A percentile compares a stretch with the other conserved stretches of the same genome.
Conservation (phyloP, 2,113 vertebrate genomes). For the Podilymbus podiceps region DNA sequence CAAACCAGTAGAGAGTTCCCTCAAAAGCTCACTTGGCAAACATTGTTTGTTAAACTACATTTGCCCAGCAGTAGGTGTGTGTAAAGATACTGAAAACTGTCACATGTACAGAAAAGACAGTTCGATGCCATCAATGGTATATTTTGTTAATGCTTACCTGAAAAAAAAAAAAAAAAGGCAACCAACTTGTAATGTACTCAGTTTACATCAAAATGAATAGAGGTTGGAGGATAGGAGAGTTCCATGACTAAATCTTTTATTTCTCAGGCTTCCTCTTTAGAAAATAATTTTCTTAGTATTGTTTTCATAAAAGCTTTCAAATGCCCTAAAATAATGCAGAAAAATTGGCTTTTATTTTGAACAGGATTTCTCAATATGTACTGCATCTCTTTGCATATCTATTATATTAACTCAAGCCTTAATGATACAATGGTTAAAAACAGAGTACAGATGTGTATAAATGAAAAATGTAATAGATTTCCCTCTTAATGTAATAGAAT, state of each 20-base stretch:
- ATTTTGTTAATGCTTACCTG: neutral
- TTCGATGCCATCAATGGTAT: neutral
- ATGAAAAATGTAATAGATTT: slow-evolving; percentile 85
- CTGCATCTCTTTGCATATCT: slow-evolving; percentile 74
- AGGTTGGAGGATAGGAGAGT: slow-evolving; percentile 44
- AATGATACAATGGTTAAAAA: slow-evolving; percentile 82
- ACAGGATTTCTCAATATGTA: slow-evolving; percentile 62
- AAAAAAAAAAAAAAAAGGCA: neutral
- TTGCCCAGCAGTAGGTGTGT: neutral
- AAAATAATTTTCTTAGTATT: slow-evolving; percentile 77
- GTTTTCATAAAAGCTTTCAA: slow-evolving; percentile 76
- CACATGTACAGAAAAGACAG: neutral
- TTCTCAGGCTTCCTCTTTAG: slow-evolving; percentile 65
- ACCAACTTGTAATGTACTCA: neutral
- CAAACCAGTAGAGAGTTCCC: neutral
- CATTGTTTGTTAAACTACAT: neutral
- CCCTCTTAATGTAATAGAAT: slow-evolving; percentile 83
- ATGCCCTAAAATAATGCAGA: slow-evolving; percentile 74
- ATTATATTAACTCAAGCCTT: slow-evolving; percentile 78
- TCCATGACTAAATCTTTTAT: slow-evolving; percentile 48
- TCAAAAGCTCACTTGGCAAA: neutral
- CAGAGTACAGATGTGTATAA: slow-evolving; percentile 78
- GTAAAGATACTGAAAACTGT: neutral
- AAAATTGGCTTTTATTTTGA: slow-evolving; percentile 78
- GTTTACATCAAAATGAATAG: slow-evolving; percentile 54